Evolutionary conservation across 1,140 invertebrate species (phyloP).

Genomic region (Diachasmimorpha longicaudata): DNA sequence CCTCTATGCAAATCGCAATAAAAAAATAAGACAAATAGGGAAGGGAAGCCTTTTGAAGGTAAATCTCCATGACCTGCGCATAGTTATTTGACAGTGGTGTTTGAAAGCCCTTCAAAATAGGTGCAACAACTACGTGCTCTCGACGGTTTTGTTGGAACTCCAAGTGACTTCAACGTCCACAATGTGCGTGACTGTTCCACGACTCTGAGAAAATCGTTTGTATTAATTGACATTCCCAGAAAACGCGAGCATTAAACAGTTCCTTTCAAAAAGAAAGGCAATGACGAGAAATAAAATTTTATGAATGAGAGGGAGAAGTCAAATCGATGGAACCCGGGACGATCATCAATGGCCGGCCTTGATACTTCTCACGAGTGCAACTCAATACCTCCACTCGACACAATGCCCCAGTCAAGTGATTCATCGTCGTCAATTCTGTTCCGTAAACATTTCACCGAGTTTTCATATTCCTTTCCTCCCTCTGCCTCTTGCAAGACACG

Average conservation of each 20-base stretch:
- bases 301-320: not conserved
- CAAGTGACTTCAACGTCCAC: slow-evolving; percentile 24
- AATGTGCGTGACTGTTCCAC: slow-evolving; percentile 9
- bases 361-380: slow-evolving; percentile 3
- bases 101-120: slow-evolving; percentile 5
- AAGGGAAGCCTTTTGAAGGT: not conserved
- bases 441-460: not conserved
- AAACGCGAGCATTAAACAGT: not conserved
- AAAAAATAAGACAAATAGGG: not conserved
- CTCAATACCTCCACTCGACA: not conserved
- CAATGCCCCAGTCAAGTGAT: not conserved
- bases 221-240: not conserved
- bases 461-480: slow-evolving; percentile 1
- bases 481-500: not conserved
- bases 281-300: not conserved
- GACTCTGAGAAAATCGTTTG: slow-evolving; percentile 9
- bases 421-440: slow-evolving; percentile 5
- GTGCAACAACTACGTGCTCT: slow-evolving; percentile 9
- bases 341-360: not conserved
- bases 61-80: not conserved
- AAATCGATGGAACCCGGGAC: no score
- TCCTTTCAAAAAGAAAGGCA: not conserved
- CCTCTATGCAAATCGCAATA: no score
- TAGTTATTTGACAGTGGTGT: not conserved
- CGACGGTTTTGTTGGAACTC: not conserved